Evolutionary conservation across 2,113 vertebrate genomes (phyloP).

Genomic region (Terrapene triunguis): DNA sequence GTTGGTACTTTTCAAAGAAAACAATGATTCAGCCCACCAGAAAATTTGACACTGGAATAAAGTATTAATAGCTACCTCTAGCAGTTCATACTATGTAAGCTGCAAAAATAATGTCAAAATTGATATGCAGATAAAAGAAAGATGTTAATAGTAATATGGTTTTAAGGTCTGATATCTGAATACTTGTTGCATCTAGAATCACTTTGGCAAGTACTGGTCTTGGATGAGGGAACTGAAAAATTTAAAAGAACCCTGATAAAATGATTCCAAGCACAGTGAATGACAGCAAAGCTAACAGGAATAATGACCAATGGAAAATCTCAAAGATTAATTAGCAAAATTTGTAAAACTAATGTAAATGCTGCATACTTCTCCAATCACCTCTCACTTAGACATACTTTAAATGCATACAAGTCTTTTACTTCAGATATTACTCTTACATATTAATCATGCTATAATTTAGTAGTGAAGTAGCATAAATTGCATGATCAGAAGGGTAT

Average conservation of each 20-base stretch:
- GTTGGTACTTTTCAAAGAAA: neutral
- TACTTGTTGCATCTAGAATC: neutral
- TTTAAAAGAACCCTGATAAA: neutral
- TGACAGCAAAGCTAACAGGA: neutral
- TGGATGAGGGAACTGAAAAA: neutral
- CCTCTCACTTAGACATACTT: neutral
- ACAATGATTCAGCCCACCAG: neutral
- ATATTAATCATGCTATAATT: constrained; percentile 10
- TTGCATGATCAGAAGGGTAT: neutral
- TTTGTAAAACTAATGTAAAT: neutral
- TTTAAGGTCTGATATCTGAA: neutral
- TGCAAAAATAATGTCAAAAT: neutral
- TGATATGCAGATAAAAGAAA: neutral
- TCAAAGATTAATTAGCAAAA: neutral
- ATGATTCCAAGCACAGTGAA: neutral
- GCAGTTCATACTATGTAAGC: accelerated
- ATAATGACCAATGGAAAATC: neutral
- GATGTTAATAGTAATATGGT: accelerated
- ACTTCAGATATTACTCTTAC: neutral
- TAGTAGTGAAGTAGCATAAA: neutral
- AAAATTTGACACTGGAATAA: neutral
- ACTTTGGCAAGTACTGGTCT: neutral
- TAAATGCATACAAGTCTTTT: neutral
- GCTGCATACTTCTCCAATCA: neutral
- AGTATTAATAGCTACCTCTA: neutral